A percentile compares a stretch with the other conserved stretches of the same genome.
Conservation (phyloP, 2,888 invertebrate species). For the Scaptomyza caliginosa region DNA sequence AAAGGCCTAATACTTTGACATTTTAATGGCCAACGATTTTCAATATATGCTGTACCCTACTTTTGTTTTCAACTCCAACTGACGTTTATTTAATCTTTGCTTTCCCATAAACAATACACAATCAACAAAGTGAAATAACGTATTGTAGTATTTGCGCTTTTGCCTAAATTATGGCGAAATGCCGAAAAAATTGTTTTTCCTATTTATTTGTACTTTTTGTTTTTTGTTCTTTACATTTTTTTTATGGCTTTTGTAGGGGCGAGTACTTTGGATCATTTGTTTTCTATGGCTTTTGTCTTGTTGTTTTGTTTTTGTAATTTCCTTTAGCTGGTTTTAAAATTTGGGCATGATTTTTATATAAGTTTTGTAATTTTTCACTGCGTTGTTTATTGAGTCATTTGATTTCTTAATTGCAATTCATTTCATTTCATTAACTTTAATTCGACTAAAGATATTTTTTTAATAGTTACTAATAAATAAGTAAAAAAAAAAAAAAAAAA, state of each 20-base stretch:
- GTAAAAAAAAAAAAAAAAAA: no score
- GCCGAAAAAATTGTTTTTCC: slow-evolving; percentile 64
- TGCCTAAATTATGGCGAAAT: slow-evolving; percentile 66
- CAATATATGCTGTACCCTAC: slow-evolving; percentile 58
- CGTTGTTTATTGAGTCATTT: slow-evolving; percentile 23
- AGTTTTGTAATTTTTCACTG: slow-evolving; percentile 9
- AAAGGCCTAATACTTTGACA: slow-evolving; percentile 51
- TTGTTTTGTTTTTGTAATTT: slow-evolving; percentile 21
- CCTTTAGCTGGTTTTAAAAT: slow-evolving; percentile 22
- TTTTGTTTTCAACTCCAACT: slow-evolving; percentile 44
- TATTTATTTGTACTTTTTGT: slow-evolving; percentile 22
- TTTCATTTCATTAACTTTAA: background rate
- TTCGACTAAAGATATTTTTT: no score
- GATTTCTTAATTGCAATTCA: slow-evolving; percentile 40
- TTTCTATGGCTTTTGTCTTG: slow-evolving; percentile 27
- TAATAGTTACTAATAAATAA: no score
- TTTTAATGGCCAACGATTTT: slow-evolving; percentile 71
- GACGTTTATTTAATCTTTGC: slow-evolving; percentile 26
- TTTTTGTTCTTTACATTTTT: background rate
- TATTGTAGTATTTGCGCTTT: slow-evolving; percentile 35
- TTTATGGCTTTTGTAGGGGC: slow-evolving; percentile 40
- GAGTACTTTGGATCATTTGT: slow-evolving; percentile 37
- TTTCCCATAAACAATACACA: slow-evolving; percentile 18
- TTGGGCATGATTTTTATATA: slow-evolving; percentile 17
- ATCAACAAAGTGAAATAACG: slow-evolving; percentile 30